These are phyloP conservation scores for Leuciscus idus DNA, from an alignment of 2,113 vertebrate genomes.

Conservation along the genomic window DNA sequence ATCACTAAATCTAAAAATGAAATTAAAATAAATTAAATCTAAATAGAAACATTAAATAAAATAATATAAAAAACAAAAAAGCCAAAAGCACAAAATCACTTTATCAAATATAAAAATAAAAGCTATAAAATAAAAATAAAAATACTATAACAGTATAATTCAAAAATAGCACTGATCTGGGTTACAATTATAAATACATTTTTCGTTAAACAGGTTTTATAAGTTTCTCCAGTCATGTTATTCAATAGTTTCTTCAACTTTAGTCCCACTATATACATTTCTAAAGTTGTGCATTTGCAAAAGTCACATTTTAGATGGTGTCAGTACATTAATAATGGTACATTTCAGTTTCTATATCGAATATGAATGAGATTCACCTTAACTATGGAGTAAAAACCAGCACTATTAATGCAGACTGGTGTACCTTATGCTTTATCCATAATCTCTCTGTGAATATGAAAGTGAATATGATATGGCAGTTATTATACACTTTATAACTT, in stretches of 20 bases:
- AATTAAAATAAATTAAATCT: no score
- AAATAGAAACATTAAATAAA: no score
- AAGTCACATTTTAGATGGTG: not conserved
- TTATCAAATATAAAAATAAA: no score
- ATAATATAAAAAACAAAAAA: no score
- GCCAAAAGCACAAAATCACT: no score
- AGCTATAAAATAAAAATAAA: no score
- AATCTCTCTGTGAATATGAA: not conserved
- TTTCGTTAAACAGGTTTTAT: not conserved
- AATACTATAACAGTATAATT: not conserved
- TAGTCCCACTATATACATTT: not conserved
- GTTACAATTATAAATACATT: no score
- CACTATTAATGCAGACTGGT: not conserved
- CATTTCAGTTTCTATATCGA: not conserved
- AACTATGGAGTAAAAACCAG: not conserved
- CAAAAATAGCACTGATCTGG: not conserved
- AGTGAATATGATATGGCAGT: not conserved
- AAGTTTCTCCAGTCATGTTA: not conserved
- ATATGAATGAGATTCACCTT: not conserved
- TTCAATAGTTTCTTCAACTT: not conserved
- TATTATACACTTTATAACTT: not conserved
- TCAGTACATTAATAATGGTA: not conserved
- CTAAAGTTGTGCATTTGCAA: not conserved
- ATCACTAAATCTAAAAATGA: no score
- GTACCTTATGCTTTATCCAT: not conserved